Evolutionary conservation across 2,888 invertebrate species (phyloP), one percentile per base, ranked within the genome.

Genomic region (Diarsia dahlii): DNA sequence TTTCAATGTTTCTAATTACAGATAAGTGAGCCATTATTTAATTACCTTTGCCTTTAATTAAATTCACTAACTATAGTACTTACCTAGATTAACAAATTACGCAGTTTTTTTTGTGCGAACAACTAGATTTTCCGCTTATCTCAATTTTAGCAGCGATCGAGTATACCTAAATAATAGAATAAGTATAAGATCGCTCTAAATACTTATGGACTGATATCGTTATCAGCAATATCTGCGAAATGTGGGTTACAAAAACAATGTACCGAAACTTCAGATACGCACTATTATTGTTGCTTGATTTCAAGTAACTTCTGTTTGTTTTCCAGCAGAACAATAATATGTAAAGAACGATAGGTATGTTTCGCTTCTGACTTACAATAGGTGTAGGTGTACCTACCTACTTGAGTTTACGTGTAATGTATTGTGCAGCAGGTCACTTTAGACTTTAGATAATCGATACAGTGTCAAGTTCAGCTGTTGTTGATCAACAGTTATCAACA

Each of bases 151-250:
- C 15, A 15, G 15, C 34, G 13, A 28, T 28, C 28, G 28, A 13
- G 50, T 52, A n/a, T 48, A 34, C 12, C 48, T 28, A 34, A 48
- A n/a, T 70, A 62, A 62, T 48, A 48, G n/a, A 48, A 34, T 34
- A 28, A 48, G 60, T 45, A 10, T 8, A 45, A 48, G 48, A 63
- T 70, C 39, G 78, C 45, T 54, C 39, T 28, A 78, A 74, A 63
- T 56, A 76, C n/a, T 18, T 71, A 34, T 50, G 50, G 45, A 64
- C 78, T 56, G 66, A 80, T 78, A 23, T 34, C 13, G 45, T 67
- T 79, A 80, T 78, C 78, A 56, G 48, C 6, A 6, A 67, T 79
- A 80, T 80, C 78, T 52, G 48, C 15, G 10, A 67, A 79, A 78
- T 74, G 66, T 80, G 28, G 73, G 80, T 66, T 54, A 73, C 45